Percentiles rank a stretch among this genome's conserved stretches.
phyloP scores from a whole-genome alignment of 2,113 vertebrate species.

The Tragulus kanchil region DNA sequence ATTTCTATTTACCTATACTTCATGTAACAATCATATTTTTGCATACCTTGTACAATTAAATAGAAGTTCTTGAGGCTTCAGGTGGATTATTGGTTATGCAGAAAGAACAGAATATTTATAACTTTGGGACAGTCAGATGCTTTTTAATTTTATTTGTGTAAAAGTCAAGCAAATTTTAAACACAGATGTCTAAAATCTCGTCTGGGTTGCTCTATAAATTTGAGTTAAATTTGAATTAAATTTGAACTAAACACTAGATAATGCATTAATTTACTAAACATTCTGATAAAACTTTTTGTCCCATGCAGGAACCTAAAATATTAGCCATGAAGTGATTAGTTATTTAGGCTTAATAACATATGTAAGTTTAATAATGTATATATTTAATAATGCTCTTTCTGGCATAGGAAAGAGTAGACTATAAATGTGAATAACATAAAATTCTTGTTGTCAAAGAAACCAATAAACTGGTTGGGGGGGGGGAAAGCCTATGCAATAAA shows the following conservation, averaged over 20 bases:
- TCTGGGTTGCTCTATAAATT: neutral
- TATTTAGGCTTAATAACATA: neutral
- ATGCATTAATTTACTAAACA: neutral
- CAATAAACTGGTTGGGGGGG: neutral
- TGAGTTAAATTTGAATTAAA: neutral
- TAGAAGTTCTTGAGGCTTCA: neutral
- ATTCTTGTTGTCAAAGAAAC: neutral
- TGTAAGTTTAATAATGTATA: neutral
- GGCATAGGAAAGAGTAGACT: neutral
- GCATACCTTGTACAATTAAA: neutral
- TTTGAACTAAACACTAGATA: neutral
- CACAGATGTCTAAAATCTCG: neutral
- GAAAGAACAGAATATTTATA: neutral
- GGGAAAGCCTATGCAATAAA: neutral
- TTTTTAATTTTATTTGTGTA: conserved; percentile 4
- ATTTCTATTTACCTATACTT: neutral
- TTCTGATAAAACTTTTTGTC: neutral
- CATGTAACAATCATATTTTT: neutral
- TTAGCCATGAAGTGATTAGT: neutral
- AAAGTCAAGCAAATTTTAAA: conserved; percentile 25
- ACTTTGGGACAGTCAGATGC: neutral
- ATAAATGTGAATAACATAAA: neutral
- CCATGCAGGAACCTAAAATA: neutral
- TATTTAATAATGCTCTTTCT: neutral
- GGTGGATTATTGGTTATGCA: neutral